Evolutionary conservation across 2,797 vertebrate species (phyloP).

Genomic region (Phoeniculus purpureus): DNA sequence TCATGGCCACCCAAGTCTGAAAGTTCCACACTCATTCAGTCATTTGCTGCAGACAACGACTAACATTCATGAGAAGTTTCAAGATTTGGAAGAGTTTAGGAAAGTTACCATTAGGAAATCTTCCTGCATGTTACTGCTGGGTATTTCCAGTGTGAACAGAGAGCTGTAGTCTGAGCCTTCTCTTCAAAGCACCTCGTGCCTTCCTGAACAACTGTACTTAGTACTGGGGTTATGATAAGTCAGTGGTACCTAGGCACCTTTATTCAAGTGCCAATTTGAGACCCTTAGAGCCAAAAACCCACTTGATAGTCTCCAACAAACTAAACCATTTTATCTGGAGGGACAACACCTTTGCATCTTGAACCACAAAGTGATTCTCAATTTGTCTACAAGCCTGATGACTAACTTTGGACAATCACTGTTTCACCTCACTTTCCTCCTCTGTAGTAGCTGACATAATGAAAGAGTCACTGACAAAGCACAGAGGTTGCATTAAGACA

Average conservation of each 20-base stretch:
- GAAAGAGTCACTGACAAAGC: neutral
- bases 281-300: neutral
- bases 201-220: neutral
- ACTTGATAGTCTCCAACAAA: neutral
- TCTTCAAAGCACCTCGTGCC: neutral
- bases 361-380: neutral
- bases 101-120: neutral
- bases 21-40: neutral
- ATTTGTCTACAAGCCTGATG: neutral
- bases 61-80: neutral
- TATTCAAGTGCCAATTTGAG: neutral
- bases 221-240: rapidly evolving
- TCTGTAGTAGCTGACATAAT: neutral
- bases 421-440: neutral
- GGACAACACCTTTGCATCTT: neutral
- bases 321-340: neutral
- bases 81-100: neutral
- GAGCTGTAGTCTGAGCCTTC: neutral
- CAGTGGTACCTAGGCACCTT: rapidly evolving
- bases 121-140: neutral
- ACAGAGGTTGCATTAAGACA: neutral
- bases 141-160: neutral
- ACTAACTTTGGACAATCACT: neutral
- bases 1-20: neutral
- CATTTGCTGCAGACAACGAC: neutral